Evolutionary conservation across 2,113 vertebrate genomes (phyloP), one percentile per base, ranked within the genome.

Genomic region (Pterocles gutturalis): DNA sequence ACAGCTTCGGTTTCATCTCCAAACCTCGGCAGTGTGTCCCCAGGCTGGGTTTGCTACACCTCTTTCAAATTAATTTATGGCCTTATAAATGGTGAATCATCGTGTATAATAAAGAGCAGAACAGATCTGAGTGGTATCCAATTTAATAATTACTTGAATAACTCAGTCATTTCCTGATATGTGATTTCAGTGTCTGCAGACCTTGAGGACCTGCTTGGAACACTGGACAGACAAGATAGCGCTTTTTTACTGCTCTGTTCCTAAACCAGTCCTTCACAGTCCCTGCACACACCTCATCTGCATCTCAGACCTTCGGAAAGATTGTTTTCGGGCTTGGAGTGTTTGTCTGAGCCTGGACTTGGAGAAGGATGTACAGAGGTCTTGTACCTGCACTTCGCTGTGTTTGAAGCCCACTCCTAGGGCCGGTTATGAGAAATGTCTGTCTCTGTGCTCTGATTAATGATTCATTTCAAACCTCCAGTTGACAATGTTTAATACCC

Each of bases 121-220:
- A 25, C 61, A 94, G 92, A 84, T 90, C 29, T 97, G 96, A 98
- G 88, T 93, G 73, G 86, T 96, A 88, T 96, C 93, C 96, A 98
- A 96, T 97, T 96, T 97, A 96, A 97, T 97, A 98, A 98, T 97
- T 98, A 93, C 92, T 80, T 10, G 83, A 93, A 90, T 96, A 97
- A 96, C 96, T 98, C 96, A 79, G 94, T 98, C 87, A 96, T 98
- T 98, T 97, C 95, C 88, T 96, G 90, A 96, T 97, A 86, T 58
- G 65, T 64, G 25, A 53, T 87, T 92, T 96, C 53, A 67, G 73
- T 57, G 89, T 65, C 92, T 83, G 83, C 78, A 97, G 80, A 94
- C 75, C 78, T 94, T 88, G 70, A 80, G 84, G 86, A 96, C 65
- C 76, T 64, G 64, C 13, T 84, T 7, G 9, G 79, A 90, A 72